These are phyloP conservation scores for Choloepus didactylus DNA, from an alignment of 2,797 vertebrate genomes.

Conservation along the genomic window DNA sequence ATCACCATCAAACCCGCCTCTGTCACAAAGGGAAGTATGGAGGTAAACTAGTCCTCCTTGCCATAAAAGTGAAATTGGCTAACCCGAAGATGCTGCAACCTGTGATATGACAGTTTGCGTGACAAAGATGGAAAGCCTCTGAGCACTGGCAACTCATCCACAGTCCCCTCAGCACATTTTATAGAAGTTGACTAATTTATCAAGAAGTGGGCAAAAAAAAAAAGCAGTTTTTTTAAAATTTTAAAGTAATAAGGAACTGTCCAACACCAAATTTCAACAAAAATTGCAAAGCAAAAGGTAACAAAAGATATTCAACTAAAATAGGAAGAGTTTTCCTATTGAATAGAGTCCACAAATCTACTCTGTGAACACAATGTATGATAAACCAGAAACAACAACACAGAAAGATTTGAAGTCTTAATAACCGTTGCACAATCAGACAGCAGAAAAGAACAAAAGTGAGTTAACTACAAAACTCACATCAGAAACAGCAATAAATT, in stretches of 20 bases:
- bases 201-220: slow-evolving; percentile 3
- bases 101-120: neutral
- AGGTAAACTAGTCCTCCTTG: neutral
- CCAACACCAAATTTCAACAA: slow-evolving; percentile 30
- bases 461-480: slow-evolving; percentile 1
- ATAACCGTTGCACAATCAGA: neutral
- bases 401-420: slow-evolving; percentile 2
- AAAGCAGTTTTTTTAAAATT: neutral
- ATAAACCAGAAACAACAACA: neutral
- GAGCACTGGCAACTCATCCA: neutral
- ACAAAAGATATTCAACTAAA: neutral
- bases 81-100: neutral
- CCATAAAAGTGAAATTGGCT: slow-evolving; percentile 1
- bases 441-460: slow-evolving; percentile 22
- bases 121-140: neutral
- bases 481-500: slow-evolving; percentile 54
- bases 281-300: slow-evolving; percentile 30
- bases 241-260: neutral
- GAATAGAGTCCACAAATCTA: neutral
- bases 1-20: slow-evolving; percentile 48
- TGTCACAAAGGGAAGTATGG: neutral
- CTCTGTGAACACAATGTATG: neutral
- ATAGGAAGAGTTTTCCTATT: neutral
- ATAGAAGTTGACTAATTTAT: slow-evolving; percentile 26
- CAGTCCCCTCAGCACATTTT: slow-evolving; percentile 27